A percentile compares a stretch with the other conserved stretches of the same genome.
phyloP scores from a whole-genome alignment of 1,140 invertebrate species.

The Caerostris darwini region DNA sequence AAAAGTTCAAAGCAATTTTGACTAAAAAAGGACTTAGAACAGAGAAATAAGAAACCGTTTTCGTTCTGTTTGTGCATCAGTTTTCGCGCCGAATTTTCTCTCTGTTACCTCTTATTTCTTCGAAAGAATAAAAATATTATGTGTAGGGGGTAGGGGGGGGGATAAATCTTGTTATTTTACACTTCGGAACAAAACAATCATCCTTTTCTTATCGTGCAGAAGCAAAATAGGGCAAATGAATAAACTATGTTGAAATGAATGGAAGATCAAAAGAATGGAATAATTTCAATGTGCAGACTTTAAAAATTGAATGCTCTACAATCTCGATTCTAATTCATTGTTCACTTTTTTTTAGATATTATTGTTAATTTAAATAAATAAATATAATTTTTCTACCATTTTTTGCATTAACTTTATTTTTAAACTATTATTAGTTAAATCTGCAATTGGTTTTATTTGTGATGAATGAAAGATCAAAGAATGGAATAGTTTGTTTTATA shows the following conservation, averaged over 20 bases:
- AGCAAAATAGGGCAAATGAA: not conserved
- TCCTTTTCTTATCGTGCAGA: not conserved
- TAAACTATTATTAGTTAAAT: too few species aligned
- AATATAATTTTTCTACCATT: too few species aligned
- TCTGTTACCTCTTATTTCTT: not conserved
- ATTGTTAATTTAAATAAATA: too few species aligned
- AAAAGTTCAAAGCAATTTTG: slow-evolving; percentile 63
- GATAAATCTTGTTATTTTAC: slow-evolving; percentile 32
- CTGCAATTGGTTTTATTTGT: too few species aligned
- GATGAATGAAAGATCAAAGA: too few species aligned
- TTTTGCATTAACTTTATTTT: too few species aligned
- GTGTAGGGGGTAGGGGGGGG: not conserved
- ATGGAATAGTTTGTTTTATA: too few species aligned
- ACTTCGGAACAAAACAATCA: slow-evolving; percentile 11
- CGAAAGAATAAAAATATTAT: not conserved
- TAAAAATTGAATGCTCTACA: too few species aligned
- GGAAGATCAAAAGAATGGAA: not conserved
- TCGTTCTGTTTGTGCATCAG: not conserved
- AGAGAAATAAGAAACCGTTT: not conserved
- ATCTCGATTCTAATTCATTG: too few species aligned
- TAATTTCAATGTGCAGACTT: too few species aligned
- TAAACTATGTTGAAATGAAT: slow-evolving; percentile 28
- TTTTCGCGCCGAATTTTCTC: slow-evolving; percentile 18
- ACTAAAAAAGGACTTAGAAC: slow-evolving; percentile 30
- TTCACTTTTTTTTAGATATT: too few species aligned